Evolutionary conservation across 2,888 invertebrate genomes (phyloP), one percentile per base, ranked within the genome.

Genomic region (Megaustenia siamemsis): DNA sequence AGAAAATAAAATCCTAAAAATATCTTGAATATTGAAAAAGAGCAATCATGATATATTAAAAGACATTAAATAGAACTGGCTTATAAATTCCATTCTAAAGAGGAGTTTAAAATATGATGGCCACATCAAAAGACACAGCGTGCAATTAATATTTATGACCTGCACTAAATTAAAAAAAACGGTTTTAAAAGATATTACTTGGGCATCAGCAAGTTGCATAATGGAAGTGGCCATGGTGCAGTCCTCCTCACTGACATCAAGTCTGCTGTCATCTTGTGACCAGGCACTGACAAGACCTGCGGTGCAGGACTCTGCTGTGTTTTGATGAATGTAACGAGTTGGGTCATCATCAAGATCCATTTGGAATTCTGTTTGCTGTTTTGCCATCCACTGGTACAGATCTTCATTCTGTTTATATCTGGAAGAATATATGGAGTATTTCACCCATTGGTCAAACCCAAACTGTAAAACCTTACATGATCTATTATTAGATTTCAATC

Each of bases 311-410:
- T 93, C 93, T 76, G 79, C 49, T 56, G 85, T 82, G 92, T 91
- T 60, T 92, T 90, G 86, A 88, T 89, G 76, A 88, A 90, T 38
- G 89, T 87, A 81, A 0, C 82, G 84, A 60, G 75, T 63, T 21
- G 68, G 43, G 18, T 85, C 85, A 24, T 86, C 87, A 53, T 86
- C 86, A 32, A 87, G 71, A 35, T 85, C 81, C 68, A 81, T 45
- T 35, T 24, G 83, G 56, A 90, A 89, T 40, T 83, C 45, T n/a
- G 38, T 83, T 90, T 97, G 97, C 91, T 98, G 98, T 90, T 97
- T 97, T 1, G 97, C 97, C 98, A 98, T 98, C 98, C 98, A 98
- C 90, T 92, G 89, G 80, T 98, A 98, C 69, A 98, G 95, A 94
- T 98, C 98, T 92, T 97, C 97, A n/a, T 96, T 96, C 32, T 93